Evolutionary conservation across 2,888 invertebrate genomes (phyloP).

Genomic region (Hylaea fasciaria): DNA sequence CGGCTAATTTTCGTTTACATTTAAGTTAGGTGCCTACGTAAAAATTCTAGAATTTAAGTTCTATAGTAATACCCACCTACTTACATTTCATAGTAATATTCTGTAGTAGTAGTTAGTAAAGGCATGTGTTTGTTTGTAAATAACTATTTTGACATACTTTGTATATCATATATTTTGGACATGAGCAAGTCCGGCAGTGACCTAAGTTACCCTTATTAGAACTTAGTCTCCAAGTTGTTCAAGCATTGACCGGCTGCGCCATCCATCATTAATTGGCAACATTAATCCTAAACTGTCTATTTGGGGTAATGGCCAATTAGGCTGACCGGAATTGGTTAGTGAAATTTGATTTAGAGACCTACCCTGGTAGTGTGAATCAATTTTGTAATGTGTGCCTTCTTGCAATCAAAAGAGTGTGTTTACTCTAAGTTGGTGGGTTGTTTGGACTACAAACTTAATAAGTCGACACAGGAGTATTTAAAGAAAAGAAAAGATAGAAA

Average conservation of each 20-base stretch:
- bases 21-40: no score
- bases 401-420: no score
- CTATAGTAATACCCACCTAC: no score
- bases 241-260: not conserved
- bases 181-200: not conserved
- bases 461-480: no score
- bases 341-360: conserved; percentile 12
- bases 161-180: no score
- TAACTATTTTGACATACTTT: no score
- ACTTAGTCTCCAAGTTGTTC: conserved; percentile 5
- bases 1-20: not conserved
- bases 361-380: not conserved
- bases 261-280: conserved; percentile 9
- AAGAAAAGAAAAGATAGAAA: no score
- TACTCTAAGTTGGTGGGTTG: no score
- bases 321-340: conserved; percentile 15
- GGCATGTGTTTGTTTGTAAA: no score
- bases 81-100: no score
- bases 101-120: no score
- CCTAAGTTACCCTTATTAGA: not conserved
- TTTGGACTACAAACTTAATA: no score
- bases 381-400: not conserved
- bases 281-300: conserved; percentile 15
- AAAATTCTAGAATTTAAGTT: not conserved
- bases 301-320: conserved; percentile 19